Conservation (phyloP, 2,888 invertebrate species). For the Chrysodeixis includens region DNA sequence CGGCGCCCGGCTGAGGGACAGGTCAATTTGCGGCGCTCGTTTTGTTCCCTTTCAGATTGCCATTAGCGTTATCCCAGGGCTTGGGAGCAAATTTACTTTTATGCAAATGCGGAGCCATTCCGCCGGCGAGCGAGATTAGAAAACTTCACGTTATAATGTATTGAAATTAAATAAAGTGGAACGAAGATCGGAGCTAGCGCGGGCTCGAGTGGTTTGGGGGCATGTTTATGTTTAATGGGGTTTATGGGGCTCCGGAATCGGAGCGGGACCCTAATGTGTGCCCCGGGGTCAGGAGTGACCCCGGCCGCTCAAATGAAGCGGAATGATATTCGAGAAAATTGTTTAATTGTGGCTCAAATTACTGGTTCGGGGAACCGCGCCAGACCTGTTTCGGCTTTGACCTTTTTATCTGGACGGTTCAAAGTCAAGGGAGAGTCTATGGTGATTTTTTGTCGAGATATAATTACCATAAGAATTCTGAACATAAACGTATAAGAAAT, state of each 20-base stretch:
- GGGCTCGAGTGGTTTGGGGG: slow-evolving; percentile 84
- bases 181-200: slow-evolving; percentile 70
- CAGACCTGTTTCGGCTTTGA: slow-evolving; percentile 70
- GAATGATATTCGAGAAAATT: slow-evolving; percentile 88
- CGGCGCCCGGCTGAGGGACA: slow-evolving; percentile 81
- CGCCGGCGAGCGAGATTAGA: slow-evolving; percentile 65
- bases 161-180: slow-evolving; percentile 73
- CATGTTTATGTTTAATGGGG: slow-evolving; percentile 87
- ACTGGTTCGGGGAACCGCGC: slow-evolving; percentile 76
- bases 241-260: slow-evolving; percentile 78
- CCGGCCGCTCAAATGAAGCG: slow-evolving; percentile 74
- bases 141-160: slow-evolving; percentile 66
- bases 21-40: slow-evolving; percentile 86
- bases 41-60: slow-evolving; percentile 76
- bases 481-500: slow-evolving; percentile 24
- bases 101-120: slow-evolving; percentile 72
- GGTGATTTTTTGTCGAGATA: slow-evolving; percentile 40
- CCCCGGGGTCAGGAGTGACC: slow-evolving; percentile 83
- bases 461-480: slow-evolving; percentile 38
- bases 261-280: slow-evolving; percentile 83
- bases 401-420: slow-evolving; percentile 67
- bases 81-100: slow-evolving; percentile 71
- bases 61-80: slow-evolving; percentile 68
- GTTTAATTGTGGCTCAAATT: slow-evolving; percentile 87
- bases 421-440: slow-evolving; percentile 52